A percentile compares a stretch with the other conserved stretches of the same genome.
Conservation (phyloP, 1,140 invertebrate genomes). For the Sarcophaga peregrina region DNA sequence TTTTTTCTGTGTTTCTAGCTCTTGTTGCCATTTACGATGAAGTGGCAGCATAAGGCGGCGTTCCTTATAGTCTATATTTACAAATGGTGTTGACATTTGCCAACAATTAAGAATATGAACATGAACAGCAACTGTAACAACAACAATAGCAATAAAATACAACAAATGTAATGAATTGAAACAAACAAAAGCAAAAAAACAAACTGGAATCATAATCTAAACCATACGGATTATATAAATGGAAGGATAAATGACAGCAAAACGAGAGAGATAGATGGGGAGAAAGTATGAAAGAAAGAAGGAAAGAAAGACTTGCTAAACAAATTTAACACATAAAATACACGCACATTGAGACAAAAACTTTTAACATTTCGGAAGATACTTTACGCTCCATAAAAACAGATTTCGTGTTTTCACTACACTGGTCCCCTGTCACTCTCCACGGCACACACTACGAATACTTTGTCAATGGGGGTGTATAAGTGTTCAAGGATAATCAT, state of each 20-base stretch:
- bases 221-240: background rate
- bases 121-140: background rate
- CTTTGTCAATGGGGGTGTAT: background rate
- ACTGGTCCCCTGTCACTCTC: no score
- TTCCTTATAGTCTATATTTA: background rate
- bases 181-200: background rate
- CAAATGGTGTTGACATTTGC: conserved; percentile 21
- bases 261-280: background rate
- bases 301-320: conserved; percentile 16
- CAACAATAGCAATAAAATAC: background rate
- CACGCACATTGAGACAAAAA: background rate
- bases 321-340: conserved; percentile 7
- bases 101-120: conserved; percentile 25
- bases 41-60: background rate
- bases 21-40: background rate
- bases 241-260: background rate
- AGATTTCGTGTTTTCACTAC: background rate
- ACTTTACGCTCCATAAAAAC: conserved; percentile 18
- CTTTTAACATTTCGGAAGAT: conserved; percentile 6
- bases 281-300: background rate
- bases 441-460: no score
- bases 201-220: background rate
- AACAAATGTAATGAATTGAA: background rate
- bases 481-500: background rate
- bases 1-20: background rate